Percentiles rank a stretch among this genome's conserved stretches.
phyloP scores from a whole-genome alignment of 2,113 vertebrate genomes.

The Varanus komodoensis region DNA sequence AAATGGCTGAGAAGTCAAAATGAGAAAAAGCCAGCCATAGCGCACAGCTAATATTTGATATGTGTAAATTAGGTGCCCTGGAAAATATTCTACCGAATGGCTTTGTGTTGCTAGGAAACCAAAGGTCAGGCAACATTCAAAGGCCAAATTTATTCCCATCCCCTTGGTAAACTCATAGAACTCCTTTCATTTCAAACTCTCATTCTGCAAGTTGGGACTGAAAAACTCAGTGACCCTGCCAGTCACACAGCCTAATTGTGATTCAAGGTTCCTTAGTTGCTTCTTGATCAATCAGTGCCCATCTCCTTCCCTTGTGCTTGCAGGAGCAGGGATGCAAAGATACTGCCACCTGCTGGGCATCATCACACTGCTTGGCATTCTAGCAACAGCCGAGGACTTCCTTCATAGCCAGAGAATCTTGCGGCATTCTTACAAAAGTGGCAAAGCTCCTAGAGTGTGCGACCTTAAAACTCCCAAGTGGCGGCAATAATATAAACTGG shows the following conservation, averaged over 20 bases:
- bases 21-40: constrained; percentile 63
- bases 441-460: fast-evolving
- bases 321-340: not conserved
- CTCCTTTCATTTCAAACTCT: constrained; percentile 33
- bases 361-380: not conserved
- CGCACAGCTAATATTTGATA: constrained; percentile 64
- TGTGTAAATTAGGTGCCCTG: constrained; percentile 63
- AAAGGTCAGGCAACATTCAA: constrained; percentile 71
- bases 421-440: not conserved
- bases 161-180: constrained; percentile 16
- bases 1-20: constrained; percentile 45
- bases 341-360: fast-evolving
- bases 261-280: not conserved
- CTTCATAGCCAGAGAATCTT: not conserved
- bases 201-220: not conserved
- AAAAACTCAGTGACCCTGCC: fast-evolving
- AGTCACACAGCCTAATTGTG: fast-evolving
- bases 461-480: not conserved
- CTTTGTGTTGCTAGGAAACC: constrained; percentile 81
- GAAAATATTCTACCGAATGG: constrained; percentile 59
- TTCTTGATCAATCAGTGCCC: not conserved
- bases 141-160: constrained; percentile 74
- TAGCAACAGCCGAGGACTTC: fast-evolving
- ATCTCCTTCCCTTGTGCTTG: fast-evolving
- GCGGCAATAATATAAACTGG: not conserved